phyloP scores from a whole-genome alignment of 2,797 vertebrate genomes.

The Danio choprae region DNA sequence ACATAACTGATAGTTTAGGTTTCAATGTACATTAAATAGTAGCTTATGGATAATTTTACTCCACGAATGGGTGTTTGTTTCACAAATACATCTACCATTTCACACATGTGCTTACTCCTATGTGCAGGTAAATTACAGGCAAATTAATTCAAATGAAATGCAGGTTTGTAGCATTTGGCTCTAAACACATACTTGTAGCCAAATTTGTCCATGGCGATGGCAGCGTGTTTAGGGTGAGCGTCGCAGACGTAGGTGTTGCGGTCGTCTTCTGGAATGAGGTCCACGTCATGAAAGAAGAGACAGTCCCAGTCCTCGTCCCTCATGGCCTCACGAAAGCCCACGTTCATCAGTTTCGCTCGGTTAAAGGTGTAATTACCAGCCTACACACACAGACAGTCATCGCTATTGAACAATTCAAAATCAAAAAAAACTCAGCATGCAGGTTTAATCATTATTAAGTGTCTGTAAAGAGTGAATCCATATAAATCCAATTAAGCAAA shows the following conservation, averaged over 20 bases:
- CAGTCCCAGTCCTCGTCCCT: slow-evolving; percentile 87
- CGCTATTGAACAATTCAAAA: background rate
- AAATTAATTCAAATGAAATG: slow-evolving; percentile 5
- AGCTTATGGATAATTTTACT: background rate
- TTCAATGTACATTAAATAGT: background rate
- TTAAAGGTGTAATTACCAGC: slow-evolving; percentile 83
- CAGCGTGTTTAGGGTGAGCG: slow-evolving; percentile 81
- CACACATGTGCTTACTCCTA: background rate
- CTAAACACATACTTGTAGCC: slow-evolving; percentile 81
- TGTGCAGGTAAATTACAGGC: background rate
- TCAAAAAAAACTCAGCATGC: background rate
- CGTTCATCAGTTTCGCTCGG: slow-evolving; percentile 83
- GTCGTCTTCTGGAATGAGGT: slow-evolving; percentile 87
- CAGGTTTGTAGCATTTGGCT: background rate
- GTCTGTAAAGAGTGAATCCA: background rate
- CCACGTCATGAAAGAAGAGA: slow-evolving; percentile 86
- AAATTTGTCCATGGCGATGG: slow-evolving; percentile 88
- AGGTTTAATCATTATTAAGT: background rate
- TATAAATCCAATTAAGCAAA: background rate
- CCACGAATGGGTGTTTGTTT: background rate
- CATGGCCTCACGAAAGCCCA: slow-evolving; percentile 87
- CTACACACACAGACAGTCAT: slow-evolving; percentile 60
- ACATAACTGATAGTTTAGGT: background rate
- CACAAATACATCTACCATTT: background rate
- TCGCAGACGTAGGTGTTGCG: slow-evolving; percentile 83